These are phyloP conservation scores for Fundulus diaphanus DNA, from an alignment of 2,797 vertebrate genomes.

Conservation along the genomic window DNA sequence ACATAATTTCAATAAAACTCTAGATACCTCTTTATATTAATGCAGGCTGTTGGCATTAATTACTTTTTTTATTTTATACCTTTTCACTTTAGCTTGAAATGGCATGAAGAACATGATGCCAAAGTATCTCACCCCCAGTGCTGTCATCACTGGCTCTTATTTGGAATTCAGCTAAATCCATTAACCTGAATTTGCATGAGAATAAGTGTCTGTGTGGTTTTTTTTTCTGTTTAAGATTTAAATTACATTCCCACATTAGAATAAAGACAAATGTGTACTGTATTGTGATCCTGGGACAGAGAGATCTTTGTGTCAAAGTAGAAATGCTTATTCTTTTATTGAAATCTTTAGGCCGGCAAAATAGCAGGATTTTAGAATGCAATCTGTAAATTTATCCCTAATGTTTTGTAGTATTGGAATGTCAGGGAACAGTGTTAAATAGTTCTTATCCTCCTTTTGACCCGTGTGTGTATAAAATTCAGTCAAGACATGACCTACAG, in stretches of 20 bases:
- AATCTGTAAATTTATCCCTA: too few relatives aligned
- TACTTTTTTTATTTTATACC: not conserved
- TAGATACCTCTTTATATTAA: not conserved
- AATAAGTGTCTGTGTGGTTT: not conserved
- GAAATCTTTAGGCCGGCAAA: too few relatives aligned
- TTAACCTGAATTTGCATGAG: not conserved
- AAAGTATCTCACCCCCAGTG: not conserved
- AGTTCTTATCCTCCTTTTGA: not conserved
- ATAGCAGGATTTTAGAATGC: too few relatives aligned
- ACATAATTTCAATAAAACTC: too few relatives aligned
- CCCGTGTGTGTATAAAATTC: not conserved
- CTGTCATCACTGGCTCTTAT: not conserved
- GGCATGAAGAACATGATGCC: not conserved
- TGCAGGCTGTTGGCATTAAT: not conserved
- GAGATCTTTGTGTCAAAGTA: too few relatives aligned
- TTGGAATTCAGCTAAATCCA: not conserved
- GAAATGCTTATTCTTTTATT: too few relatives aligned
- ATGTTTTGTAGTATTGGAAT: too few relatives aligned
- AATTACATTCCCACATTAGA: too few relatives aligned
- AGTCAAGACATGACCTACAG: too few relatives aligned
- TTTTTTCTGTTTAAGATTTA: not conserved
- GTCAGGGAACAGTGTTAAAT: not conserved
- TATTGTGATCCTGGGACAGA: too few relatives aligned
- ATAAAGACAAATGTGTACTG: too few relatives aligned
- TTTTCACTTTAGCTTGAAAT: not conserved